These are phyloP conservation scores for Blennius ocellaris DNA, from an alignment of 2,113 vertebrate species.

Conservation along the genomic window DNA sequence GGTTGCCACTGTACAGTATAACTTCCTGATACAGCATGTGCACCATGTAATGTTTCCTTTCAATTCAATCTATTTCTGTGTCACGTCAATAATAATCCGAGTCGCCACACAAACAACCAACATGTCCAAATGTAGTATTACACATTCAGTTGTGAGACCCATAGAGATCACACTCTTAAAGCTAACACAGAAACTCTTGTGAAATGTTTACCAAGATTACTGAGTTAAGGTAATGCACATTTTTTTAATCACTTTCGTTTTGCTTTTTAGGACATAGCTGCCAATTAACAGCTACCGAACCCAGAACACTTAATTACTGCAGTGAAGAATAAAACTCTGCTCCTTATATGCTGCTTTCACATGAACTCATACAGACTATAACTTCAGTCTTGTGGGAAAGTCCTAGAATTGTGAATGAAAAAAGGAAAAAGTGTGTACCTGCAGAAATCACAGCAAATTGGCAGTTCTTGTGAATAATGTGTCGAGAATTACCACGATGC, in stretches of 20 bases:
- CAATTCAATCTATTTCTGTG: no score
- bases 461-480: no score
- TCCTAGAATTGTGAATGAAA: not conserved
- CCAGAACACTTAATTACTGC: not conserved
- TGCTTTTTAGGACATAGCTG: not conserved
- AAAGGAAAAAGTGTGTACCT: not conserved
- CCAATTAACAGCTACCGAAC: not conserved
- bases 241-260: not conserved
- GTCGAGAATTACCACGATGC: no score
- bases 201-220: not conserved
- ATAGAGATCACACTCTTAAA: no score
- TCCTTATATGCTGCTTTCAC: not conserved
- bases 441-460: not conserved
- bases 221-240: not conserved
- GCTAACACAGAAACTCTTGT: not conserved
- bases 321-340: not conserved
- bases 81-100: no score
- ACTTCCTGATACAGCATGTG: no score
- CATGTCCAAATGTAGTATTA: no score
- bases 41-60: no score
- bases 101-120: no score
- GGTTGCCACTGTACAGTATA: no score
- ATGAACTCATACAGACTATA: not conserved
- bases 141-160: no score
- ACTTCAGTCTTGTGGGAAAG: not conserved